Percentiles rank a stretch among this genome's conserved stretches.
These are phyloP conservation scores for Crotophaga sulcirostris DNA, from an alignment of 2,113 vertebrate species.

Conservation along the genomic window DNA sequence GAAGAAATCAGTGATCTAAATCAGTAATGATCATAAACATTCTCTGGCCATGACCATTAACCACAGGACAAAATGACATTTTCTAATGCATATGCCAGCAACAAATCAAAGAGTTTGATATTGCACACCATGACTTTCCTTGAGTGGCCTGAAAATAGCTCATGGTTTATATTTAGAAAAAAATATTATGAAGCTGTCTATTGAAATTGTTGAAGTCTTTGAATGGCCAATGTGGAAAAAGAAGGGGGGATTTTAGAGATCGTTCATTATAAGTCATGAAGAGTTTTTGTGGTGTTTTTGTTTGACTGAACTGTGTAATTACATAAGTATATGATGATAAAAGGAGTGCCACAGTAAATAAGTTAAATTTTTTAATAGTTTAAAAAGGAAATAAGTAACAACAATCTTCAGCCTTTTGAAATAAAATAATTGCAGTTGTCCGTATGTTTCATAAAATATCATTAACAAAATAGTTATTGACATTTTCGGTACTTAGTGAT, in stretches of 20 bases:
- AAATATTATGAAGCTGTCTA: background rate
- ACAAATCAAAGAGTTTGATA: background rate
- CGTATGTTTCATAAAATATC: background rate
- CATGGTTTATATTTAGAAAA: background rate
- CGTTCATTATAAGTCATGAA: background rate
- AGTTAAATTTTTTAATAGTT: background rate
- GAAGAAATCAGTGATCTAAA: conserved; percentile 3
- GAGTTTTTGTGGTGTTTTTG: background rate
- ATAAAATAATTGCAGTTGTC: background rate
- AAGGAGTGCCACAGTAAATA: background rate
- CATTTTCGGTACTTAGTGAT: background rate
- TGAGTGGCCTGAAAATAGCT: conserved; percentile 11
- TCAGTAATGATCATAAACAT: background rate
- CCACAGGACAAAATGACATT: background rate
- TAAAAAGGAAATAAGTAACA: background rate
- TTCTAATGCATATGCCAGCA: background rate
- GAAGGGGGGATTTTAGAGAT: background rate
- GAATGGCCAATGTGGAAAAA: background rate
- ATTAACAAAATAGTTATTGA: background rate
- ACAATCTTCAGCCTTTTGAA: background rate
- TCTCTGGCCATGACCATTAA: background rate
- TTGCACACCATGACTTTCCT: background rate
- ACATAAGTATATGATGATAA: background rate
- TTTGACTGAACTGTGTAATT: background rate
- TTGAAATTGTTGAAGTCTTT: background rate